Base-by-base conservation (phyloP, 1,140 invertebrate genomes). In the Bathynomus jamesi region DNA sequence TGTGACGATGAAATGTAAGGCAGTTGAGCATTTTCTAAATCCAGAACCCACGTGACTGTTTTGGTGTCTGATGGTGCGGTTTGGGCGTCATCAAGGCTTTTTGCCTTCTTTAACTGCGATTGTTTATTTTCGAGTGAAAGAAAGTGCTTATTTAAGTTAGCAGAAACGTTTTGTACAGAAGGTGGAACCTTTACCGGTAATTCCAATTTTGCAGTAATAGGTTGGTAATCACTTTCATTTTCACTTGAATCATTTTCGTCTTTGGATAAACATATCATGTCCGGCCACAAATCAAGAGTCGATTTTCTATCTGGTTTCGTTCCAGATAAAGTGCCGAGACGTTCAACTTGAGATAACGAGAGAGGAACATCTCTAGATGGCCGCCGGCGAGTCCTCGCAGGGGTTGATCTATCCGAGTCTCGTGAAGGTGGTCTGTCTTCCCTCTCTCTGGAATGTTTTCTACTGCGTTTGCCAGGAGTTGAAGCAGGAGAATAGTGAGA, bases 301-400 rank as follows among this genome's bases (percentile, higher is more conserved):
- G n/a, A 28, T 31, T 30, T 31, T 10, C 67, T 28, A 21, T 61
- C 67, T 11, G 46, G 21, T 61, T 31, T 69, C 25, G 27, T 28
- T 61, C 8, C 67, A 40, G 53, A 40, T 61, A 69, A 21, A 10
- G 32, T 69, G 10, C 46, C 53, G 3, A 69, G 32, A 21, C 67
- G 40, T 8, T 69, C 67, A 31, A 61, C 31, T 28, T 69, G 67
- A n/a, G 67, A 30, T 28, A 61, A 61, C 17, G 67, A 61, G 29
- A 69, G 32, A 5, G 67, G 67, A 10, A 69, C 67, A 21, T 69
- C 67, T 61, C 67, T 61, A 8, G 67, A 69, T 21, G 67, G 67
- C 28, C 67, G 40, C 1, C 67, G 40, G 28, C 62, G 67, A 29
- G 29, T 61, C 21, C 30, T 46, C 4, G 53, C 46, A 29, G 67